phyloP scores from a whole-genome alignment of 2,113 vertebrate species.

The Macheiramphus alcinus region DNA sequence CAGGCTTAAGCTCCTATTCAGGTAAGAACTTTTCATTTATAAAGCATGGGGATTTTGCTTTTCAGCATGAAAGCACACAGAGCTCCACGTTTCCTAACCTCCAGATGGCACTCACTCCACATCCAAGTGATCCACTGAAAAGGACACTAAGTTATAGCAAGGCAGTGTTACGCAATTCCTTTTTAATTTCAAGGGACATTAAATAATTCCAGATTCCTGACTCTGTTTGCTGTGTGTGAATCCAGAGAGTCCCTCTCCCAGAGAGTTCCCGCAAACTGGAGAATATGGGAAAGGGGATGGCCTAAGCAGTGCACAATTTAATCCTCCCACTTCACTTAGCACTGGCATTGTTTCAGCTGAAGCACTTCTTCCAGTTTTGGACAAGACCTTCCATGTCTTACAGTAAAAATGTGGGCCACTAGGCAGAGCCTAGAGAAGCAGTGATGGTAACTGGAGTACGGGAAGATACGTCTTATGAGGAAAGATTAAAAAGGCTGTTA shows the following conservation, averaged over 20 bases:
- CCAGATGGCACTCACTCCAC: conserved; percentile 49
- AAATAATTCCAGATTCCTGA: neutral
- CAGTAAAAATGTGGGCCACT: neutral
- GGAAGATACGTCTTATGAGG: neutral
- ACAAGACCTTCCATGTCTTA: neutral
- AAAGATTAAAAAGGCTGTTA: neutral
- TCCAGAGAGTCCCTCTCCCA: neutral
- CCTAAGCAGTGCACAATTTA: neutral
- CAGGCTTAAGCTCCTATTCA: neutral
- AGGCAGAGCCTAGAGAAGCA: neutral
- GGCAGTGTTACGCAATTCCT: neutral
- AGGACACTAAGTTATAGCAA: neutral
- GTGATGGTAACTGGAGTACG: rapidly evolving
- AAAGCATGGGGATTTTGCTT: neutral
- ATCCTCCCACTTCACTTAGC: neutral
- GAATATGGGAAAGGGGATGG: neutral
- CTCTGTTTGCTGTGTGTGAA: neutral
- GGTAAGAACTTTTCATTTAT: neutral
- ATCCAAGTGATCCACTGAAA: neutral
- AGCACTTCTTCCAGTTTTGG: neutral
- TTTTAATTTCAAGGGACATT: neutral
- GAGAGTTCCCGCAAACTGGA: neutral
- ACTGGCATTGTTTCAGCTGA: neutral
- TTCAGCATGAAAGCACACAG: neutral
- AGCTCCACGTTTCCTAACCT: neutral